Conservation (phyloP, 2,888 invertebrate genomes). For the Asteroscopus sphinx region DNA sequence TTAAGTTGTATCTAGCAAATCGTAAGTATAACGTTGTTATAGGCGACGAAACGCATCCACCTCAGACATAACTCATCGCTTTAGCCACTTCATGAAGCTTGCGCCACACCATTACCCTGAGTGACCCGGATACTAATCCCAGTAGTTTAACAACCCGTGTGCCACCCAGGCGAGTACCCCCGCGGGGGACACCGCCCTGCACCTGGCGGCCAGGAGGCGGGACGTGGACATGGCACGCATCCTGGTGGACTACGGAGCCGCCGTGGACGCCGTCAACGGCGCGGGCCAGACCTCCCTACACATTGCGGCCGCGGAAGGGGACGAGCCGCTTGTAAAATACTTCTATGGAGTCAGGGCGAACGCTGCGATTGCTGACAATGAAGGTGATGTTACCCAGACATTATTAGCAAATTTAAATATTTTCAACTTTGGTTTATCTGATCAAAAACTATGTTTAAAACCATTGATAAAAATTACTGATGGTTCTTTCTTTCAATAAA, state of each 20-base stretch:
- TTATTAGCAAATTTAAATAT: too few relatives aligned
- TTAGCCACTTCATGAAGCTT: conserved; percentile 24
- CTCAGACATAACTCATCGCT: conserved; percentile 7
- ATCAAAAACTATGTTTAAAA: too few relatives aligned
- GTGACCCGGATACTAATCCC: conserved; percentile 50
- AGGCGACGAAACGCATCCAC: conserved; percentile 20
- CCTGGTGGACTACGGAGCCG: conserved; percentile 97
- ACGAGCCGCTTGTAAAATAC: conserved; percentile 98
- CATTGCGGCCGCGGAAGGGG: conserved; percentile 98
- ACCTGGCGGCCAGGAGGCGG: conserved; percentile 97
- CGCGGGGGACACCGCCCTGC: conserved; percentile 97
- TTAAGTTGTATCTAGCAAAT: too few relatives aligned
- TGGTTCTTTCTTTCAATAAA: too few relatives aligned
- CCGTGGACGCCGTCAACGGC: conserved; percentile 97
- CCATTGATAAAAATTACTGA: too few relatives aligned
- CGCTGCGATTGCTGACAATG: conserved; percentile 98
- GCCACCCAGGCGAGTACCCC: conserved; percentile 92
- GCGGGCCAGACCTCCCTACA: conserved; percentile 98
- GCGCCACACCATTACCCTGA: conserved; percentile 33
- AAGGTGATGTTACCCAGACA: conserved; percentile 87
- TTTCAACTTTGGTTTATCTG: too few relatives aligned
- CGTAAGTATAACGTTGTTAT: too few relatives aligned
- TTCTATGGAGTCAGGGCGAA: conserved; percentile 98
- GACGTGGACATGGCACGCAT: conserved; percentile 98
- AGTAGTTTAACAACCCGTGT: conserved; percentile 53